Evolutionary conservation across 2,113 vertebrate species (phyloP).

Genomic region (Ahaetulla prasina): DNA sequence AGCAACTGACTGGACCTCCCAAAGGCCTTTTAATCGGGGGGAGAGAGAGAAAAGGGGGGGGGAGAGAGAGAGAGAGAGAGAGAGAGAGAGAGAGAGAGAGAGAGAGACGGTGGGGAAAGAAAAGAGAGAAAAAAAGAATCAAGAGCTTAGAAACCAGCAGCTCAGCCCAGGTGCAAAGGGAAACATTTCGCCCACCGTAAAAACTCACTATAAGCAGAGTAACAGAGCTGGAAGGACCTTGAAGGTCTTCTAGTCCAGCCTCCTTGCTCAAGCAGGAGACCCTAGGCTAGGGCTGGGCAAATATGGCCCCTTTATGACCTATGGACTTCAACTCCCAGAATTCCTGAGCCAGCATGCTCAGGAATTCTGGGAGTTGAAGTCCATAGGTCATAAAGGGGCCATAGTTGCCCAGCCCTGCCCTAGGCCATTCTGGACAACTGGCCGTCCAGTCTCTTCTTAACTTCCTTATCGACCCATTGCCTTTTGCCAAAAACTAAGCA

Average conservation of each 20-base stretch:
- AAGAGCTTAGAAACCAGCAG: background rate
- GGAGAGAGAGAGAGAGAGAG: background rate
- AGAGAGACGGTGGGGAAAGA: background rate
- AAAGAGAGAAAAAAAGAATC: background rate
- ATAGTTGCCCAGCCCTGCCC: no score
- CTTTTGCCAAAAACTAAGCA: background rate
- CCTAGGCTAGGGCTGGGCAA: no score
- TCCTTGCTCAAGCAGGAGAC: no score
- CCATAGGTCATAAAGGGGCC: no score
- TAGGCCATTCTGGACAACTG: no score
- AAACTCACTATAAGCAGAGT: background rate
- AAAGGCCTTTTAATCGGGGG: background rate
- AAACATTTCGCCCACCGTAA: background rate
- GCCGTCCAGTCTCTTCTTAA: no score
- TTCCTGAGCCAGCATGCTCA: no score
- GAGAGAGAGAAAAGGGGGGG: background rate
- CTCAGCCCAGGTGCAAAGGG: background rate
- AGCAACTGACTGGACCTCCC: background rate
- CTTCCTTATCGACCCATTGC: background rate
- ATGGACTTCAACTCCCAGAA: no score
- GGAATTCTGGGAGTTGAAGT: no score
- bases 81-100: background rate
- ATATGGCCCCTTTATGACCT: no score
- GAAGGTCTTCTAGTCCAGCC: no score
- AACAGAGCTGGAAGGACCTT: background rate